Evolutionary conservation across 2,113 vertebrate species (phyloP).

Genomic region (Aspiorhynchus laticeps): DNA sequence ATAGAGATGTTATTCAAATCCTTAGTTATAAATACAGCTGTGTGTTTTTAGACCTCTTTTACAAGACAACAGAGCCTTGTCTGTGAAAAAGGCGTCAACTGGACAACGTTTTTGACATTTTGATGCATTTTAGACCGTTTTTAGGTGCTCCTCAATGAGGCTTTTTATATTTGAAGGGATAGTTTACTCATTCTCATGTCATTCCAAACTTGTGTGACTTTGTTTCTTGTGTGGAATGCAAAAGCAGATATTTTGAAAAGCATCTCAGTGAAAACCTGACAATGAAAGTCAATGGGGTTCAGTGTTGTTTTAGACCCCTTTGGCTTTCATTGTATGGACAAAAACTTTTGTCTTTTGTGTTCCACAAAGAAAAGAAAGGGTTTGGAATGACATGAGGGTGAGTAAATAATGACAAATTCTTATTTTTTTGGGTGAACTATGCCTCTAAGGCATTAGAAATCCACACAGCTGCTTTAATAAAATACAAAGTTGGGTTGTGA

Average conservation of each 20-base stretch:
- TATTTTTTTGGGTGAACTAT: neutral
- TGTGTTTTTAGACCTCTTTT: constrained; percentile 37
- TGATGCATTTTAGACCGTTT: neutral
- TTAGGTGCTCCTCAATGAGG: neutral
- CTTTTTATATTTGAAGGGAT: neutral
- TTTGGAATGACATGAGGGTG: neutral
- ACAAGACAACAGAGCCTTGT: constrained; percentile 15
- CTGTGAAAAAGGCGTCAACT: constrained; percentile 22
- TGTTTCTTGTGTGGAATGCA: neutral
- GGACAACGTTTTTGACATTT: neutral
- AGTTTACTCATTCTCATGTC: neutral
- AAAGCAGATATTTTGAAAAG: neutral
- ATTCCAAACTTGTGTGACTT: neutral
- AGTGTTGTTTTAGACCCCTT: neutral
- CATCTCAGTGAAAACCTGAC: neutral
- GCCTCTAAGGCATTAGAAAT: neutral
- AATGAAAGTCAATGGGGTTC: neutral
- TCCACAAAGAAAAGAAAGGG: neutral
- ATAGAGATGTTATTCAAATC: constrained; percentile 62
- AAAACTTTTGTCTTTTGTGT: neutral
- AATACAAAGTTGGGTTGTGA: neutral
- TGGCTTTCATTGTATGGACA: neutral
- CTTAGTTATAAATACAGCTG: constrained; percentile 47
- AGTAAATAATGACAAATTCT: too few relatives aligned
- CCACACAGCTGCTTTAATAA: neutral